A percentile compares a stretch with the other conserved stretches of the same genome.
phyloP scores from a whole-genome alignment of 2,888 invertebrate genomes.

The Rhagonycha lutea region DNA sequence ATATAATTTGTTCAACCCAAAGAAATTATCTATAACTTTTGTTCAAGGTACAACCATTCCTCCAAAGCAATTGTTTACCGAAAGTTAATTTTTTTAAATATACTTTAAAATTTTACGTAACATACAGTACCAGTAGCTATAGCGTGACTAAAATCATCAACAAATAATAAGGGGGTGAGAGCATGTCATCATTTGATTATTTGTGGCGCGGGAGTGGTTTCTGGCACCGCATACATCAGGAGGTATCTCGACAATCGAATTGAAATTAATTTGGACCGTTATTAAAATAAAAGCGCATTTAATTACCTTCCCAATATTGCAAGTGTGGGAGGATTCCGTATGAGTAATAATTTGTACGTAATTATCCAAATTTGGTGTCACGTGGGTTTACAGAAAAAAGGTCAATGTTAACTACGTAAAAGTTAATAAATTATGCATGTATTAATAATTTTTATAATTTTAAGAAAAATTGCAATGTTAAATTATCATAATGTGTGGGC shows the following conservation, averaged over 20 bases:
- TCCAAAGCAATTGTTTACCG: neutral
- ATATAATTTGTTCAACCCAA: no score
- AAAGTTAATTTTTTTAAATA: neutral
- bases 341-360: conserved; percentile 27
- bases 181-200: conserved; percentile 23
- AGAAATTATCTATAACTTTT: neutral
- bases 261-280: neutral
- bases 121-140: conserved; percentile 25
- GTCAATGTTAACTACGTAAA: conserved; percentile 37
- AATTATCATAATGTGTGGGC: neutral
- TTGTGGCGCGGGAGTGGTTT: conserved; percentile 19
- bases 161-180: neutral
- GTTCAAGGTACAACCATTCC: neutral
- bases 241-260: conserved; percentile 14
- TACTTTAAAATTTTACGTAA: conserved; percentile 8
- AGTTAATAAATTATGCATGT: neutral
- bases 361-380: conserved; percentile 34
- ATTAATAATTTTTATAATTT: neutral
- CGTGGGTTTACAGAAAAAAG: conserved; percentile 28
- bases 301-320: conserved; percentile 1
- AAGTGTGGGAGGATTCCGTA: conserved; percentile 1
- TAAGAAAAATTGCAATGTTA: neutral
- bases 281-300: conserved; percentile 6
- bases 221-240: conserved; percentile 6
- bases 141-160: conserved; percentile 27